These are phyloP conservation scores for Enteromius paludinosus DNA, from an alignment of 2,797 vertebrate genomes.

Conservation along the genomic window DNA sequence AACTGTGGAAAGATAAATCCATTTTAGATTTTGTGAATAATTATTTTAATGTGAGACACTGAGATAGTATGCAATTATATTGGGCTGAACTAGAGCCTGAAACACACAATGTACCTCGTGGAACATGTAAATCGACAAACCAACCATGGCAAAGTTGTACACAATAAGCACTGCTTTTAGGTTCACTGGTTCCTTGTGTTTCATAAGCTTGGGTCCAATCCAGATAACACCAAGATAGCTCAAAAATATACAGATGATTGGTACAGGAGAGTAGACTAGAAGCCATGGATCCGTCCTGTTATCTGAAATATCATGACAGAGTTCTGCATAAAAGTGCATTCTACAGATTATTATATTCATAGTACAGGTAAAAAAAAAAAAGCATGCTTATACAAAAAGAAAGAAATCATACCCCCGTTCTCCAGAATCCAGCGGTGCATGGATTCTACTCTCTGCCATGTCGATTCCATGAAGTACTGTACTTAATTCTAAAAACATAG, in stretches of 20 bases:
- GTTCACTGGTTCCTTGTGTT: slow-evolving; percentile 61
- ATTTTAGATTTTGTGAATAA: not conserved
- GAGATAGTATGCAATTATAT: no score
- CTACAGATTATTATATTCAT: not conserved
- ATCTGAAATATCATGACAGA: slow-evolving; percentile 67
- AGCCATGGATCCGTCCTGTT: slow-evolving; percentile 78
- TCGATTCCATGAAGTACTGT: slow-evolving; percentile 65
- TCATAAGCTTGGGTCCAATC: slow-evolving; percentile 70
- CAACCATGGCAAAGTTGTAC: slow-evolving; percentile 76
- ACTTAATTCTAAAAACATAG: not conserved
- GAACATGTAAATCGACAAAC: slow-evolving; percentile 77
- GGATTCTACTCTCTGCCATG: slow-evolving; percentile 63
- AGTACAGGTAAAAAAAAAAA: not conserved
- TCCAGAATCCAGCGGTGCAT: slow-evolving; percentile 71
- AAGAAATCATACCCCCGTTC: slow-evolving; percentile 72
- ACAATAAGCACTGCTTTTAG: slow-evolving; percentile 70
- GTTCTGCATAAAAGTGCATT: not conserved
- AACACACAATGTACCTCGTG: slow-evolving; percentile 71
- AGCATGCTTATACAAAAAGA: not conserved
- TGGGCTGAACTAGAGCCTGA: not conserved
- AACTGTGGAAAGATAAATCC: slow-evolving; percentile 72
- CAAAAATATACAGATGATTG: slow-evolving; percentile 71
- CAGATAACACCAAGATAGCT: slow-evolving; percentile 72
- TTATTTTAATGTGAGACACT: not conserved
- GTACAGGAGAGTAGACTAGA: slow-evolving; percentile 75